phyloP scores from a whole-genome alignment of 23 tunicate genomes.

The Phallusia fumigata region DNA sequence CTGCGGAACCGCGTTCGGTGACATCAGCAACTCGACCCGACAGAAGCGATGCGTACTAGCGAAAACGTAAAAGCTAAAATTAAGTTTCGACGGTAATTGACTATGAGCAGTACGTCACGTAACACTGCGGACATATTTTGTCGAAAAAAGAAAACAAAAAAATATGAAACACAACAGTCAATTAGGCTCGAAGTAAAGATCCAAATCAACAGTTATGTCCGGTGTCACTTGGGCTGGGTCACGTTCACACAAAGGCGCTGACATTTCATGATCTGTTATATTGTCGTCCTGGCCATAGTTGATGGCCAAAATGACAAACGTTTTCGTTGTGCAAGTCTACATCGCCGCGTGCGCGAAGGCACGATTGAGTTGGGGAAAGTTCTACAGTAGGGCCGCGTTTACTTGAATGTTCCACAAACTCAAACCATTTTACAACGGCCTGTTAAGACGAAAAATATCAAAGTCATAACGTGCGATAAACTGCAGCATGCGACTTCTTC shows the following conservation, averaged over 20 bases:
- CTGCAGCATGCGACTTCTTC: too few species aligned
- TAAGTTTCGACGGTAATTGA: neutral
- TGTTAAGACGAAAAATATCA: too few species aligned
- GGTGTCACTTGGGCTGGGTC: neutral
- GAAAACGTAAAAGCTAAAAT: conserved; percentile 1
- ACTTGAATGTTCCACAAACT: too few species aligned
- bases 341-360: too few species aligned
- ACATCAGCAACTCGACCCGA: too few species aligned
- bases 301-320: neutral
- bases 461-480: too few species aligned
- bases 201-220: neutral
- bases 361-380: too few species aligned
- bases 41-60: too few species aligned
- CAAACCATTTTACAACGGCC: too few species aligned
- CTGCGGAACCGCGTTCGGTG: too few species aligned
- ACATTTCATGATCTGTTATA: neutral
- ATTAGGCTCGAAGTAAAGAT: neutral
- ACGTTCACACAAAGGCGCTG: neutral
- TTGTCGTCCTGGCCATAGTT: neutral
- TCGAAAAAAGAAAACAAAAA: too few species aligned
- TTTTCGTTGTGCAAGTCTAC: neutral
- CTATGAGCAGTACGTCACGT: neutral
- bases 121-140: neutral
- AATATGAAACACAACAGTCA: neutral
- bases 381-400: too few species aligned